A percentile compares a stretch with the other conserved stretches of the same genome.
Evolutionary conservation across 2,797 vertebrate genomes (phyloP).

Genomic region (Gallinago nigripennis): DNA sequence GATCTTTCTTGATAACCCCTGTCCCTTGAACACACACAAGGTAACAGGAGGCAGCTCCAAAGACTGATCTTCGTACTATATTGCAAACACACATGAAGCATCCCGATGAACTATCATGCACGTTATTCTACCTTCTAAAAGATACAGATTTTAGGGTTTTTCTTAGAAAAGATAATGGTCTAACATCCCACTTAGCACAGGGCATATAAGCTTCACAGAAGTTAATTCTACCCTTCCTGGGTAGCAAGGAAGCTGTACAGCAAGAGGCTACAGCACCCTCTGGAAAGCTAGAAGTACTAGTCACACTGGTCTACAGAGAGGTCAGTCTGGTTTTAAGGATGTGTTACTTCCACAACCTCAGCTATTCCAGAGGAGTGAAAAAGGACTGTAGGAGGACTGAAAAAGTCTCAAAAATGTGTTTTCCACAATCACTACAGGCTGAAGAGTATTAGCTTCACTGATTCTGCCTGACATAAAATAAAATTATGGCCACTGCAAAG

Average conservation of each 20-base stretch:
- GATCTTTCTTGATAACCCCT: not conserved
- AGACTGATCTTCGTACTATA: not conserved
- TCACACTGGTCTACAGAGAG: not conserved
- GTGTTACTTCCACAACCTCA: not conserved
- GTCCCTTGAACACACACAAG: accelerated
- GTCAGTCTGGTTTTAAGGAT: not conserved
- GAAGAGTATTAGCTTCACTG: not conserved
- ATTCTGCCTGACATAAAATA: not conserved
- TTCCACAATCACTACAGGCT: not conserved
- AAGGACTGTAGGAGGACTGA: not conserved
- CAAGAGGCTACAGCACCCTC: not conserved
- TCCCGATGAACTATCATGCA: not conserved
- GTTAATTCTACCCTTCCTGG: not conserved
- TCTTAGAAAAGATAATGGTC: not conserved
- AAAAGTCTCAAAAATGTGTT: not conserved
- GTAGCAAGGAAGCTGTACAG: not conserved
- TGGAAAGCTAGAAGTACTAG: not conserved
- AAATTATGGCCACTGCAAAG: not conserved
- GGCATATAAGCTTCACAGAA: not conserved
- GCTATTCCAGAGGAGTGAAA: not conserved
- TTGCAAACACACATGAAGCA: not conserved
- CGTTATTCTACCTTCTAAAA: not conserved
- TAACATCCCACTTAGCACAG: not conserved
- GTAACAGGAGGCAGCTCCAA: not conserved
- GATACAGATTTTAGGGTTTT: accelerated